Base-by-base conservation (phyloP, 2,888 invertebrate genomes). In the Elysia crispata region DNA sequence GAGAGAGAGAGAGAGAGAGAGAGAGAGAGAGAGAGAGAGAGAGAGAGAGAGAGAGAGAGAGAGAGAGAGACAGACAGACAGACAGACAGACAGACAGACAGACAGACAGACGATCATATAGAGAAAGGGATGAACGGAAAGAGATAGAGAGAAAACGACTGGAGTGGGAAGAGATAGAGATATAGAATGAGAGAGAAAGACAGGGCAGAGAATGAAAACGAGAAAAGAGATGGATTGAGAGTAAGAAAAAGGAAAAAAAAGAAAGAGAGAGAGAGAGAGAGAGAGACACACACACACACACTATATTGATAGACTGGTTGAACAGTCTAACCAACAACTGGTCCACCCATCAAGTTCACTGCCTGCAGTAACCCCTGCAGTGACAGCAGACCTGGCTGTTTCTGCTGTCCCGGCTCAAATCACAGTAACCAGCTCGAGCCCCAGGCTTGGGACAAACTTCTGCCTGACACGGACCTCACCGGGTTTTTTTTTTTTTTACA, bases 1-100 rank as follows among this genome's bases (percentile, higher is more conserved):
- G 20, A 33, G 23, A 60, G 23, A 69, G 57, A 69, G 20, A 77
- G 31, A 69, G n/a, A 57, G 57, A 69, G 23, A 77, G 31, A 57
- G n/a, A 57, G 70, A 70, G 31, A 60, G 70, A 72, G 41, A 78
- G 62, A 33, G 23, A 57, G 62, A 72, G 23, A 62, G 49, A 72
- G n/a, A 57, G 57, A 57, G 25, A 30, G 31, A 31, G 23, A 23
- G 23, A 49, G 30, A 20, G 41, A 50, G 25, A 23, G 13, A 66
- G 41, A 49, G 23, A 18, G 25, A 50, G 1, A 28, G 33, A 72
- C 33, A 70, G 23, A 57, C 57, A 70, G 25, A n/a, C 25, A 31
- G 41, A 3, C 23, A 66, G 30, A 18, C 41, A 64, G 25, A 25
- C 23, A 76, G 41, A 49, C 23, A 8, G 50, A 25, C 13, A 64